phyloP scores from a whole-genome alignment of 2,797 vertebrate species.

The Pampus argenteus region DNA sequence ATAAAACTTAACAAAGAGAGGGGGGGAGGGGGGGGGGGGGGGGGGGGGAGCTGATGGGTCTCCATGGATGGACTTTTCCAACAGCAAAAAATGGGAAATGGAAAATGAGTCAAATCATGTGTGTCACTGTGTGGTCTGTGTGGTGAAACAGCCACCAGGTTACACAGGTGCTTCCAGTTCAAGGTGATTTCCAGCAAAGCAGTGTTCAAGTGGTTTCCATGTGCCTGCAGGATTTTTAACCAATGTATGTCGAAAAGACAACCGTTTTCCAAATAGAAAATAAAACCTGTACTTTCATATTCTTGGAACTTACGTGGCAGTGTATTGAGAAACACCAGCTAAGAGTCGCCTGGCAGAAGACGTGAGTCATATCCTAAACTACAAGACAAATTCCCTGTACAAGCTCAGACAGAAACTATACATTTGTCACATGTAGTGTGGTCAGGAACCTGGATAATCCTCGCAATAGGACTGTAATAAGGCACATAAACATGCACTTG shows the following conservation, averaged over 20 bases:
- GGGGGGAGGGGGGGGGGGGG: too few species aligned
- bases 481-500: neutral
- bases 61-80: neutral
- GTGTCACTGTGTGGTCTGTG: neutral
- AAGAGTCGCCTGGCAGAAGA: neutral
- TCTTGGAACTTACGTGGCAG: neutral
- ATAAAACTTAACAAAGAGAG: neutral
- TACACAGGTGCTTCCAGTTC: too few species aligned
- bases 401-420: neutral
- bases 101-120: slow-evolving; percentile 2
- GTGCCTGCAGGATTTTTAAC: too few species aligned
- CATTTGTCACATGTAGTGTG: neutral
- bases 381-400: neutral
- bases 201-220: neutral
- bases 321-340: slow-evolving; percentile 5
- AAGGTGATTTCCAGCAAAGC: too few species aligned
- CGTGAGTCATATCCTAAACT: slow-evolving; percentile 11
- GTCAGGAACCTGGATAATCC: neutral
- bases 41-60: neutral
- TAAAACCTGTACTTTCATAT: neutral
- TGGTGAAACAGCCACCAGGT: neutral
- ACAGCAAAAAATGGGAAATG: slow-evolving; percentile 16
- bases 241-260: neutral
- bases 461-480: neutral
- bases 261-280: neutral